Percentiles rank a stretch among this genome's conserved stretches.
Evolutionary conservation across 2,888 invertebrate genomes (phyloP).

Genomic region (Caenorhabditis sp.): DNA sequence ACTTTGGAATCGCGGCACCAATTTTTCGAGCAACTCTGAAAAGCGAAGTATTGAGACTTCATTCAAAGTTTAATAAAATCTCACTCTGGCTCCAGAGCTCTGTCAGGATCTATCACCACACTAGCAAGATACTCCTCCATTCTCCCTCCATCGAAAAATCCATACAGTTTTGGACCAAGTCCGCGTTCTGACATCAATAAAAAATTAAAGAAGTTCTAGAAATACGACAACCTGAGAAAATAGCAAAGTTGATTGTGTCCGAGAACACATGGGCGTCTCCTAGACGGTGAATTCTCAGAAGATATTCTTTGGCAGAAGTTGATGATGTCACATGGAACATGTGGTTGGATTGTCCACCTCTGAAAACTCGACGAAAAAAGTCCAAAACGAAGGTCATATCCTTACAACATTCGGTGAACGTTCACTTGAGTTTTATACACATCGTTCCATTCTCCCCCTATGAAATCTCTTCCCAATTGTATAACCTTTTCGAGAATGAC

Average conservation of each 20-base stretch:
- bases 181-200: conserved; percentile 12
- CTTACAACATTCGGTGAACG: conserved; percentile 24
- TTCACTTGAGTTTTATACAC: conserved; percentile 43
- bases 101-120: not conserved
- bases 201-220: not conserved
- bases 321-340: conserved; percentile 29
- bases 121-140: conserved; percentile 40
- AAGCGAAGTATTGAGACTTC: too few species aligned
- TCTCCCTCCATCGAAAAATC: conserved; percentile 35
- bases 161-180: conserved; percentile 42
- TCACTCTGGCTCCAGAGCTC: not conserved
- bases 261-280: too few species aligned
- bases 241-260: too few species aligned
- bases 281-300: conserved; percentile 23
- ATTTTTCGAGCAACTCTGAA: too few species aligned
- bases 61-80: not conserved
- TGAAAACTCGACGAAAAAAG: conserved; percentile 4
- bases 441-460: conserved; percentile 42
- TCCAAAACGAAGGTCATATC: not conserved
- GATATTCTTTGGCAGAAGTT: not conserved
- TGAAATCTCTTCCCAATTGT: conserved; percentile 31
- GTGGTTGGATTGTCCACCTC: conserved; percentile 40
- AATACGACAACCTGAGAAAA: not conserved
- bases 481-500: conserved; percentile 28
- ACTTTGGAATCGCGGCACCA: not conserved